A percentile compares a stretch with the other conserved stretches of the same genome.
phyloP scores from a whole-genome alignment of 2,113 vertebrate species.

The Ochotona princeps region DNA sequence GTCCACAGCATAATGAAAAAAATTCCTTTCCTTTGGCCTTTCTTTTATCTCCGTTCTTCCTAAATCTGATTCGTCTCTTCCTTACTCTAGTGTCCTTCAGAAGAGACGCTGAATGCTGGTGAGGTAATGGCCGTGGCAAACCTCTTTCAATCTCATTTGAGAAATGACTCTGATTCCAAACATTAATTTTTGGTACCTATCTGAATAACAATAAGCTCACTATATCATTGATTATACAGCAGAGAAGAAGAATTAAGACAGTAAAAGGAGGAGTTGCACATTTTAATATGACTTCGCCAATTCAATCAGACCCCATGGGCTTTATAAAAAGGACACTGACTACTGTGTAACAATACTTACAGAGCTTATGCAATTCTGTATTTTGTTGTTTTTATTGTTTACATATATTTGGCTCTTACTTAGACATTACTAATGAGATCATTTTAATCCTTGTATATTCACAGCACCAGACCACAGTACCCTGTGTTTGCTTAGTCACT shows the following conservation, averaged over 20 bases:
- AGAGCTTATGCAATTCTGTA: not conserved
- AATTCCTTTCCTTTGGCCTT: constrained; percentile 55
- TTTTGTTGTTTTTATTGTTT: not conserved
- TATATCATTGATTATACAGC: constrained; percentile 27
- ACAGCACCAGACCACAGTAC: not conserved
- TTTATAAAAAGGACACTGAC: not conserved
- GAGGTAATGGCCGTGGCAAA: constrained; percentile 66
- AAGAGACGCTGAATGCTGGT: constrained; percentile 74
- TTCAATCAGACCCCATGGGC: not conserved
- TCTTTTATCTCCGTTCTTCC: constrained; percentile 75
- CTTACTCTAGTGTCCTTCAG: constrained; percentile 59
- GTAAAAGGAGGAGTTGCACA: not conserved
- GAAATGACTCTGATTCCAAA: constrained; percentile 68
- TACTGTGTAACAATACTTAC: too few species aligned
- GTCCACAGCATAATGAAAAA: constrained; percentile 77
- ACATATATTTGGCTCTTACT: not conserved
- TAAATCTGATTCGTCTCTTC: constrained; percentile 74
- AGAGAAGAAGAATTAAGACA: constrained; percentile 15
- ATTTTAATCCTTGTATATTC: not conserved
- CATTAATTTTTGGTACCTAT: constrained; percentile 68
- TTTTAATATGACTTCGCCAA: not conserved
- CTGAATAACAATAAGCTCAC: constrained; percentile 65
- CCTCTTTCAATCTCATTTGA: constrained; percentile 62
- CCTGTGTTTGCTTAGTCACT: not conserved
- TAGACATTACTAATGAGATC: not conserved